Base-by-base conservation (phyloP, 2,888 invertebrate species). In the Pammene aurita region DNA sequence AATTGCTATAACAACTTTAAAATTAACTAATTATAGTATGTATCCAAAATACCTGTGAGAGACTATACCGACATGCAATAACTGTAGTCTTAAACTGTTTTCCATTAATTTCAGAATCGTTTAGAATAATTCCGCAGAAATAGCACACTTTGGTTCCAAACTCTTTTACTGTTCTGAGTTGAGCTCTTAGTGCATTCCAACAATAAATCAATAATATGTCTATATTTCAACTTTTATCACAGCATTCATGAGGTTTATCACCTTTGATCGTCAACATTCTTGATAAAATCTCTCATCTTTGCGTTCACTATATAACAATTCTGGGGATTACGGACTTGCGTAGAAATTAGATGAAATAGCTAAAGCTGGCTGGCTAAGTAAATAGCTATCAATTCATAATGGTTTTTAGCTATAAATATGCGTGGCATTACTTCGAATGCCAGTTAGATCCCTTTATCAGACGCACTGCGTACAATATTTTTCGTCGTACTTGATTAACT, bases 1-100 rank as follows among this genome's bases (percentile, higher is more conserved):
- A 65, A 68, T 63, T 68, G 52, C 52, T 58, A 58, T 65, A 65
- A 69, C 65, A 65, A 69, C 46, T 64, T 64, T 65, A 41, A 55
- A 54, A 68, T 46, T 68, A 58, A 18, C 64, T 64, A 64, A 18
- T 14, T 58, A 58, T 14, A 18, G 18, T 58, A 58, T 14, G 18
- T 48, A 55, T 14, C 57, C 26, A 68, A 64, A 68, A 63, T 44
- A 34, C 61, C 13, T 9, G 41, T 46, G 62, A 62, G 67, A 67
- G 41, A 62, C 55, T 67, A 62, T 67, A 67, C 35, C 42, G 50
- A 56, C 16, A 50, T 14, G 34, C 50, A 16, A 60, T 48, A 60
- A 60, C n/a, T n/a, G n/a, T 6, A 42, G 16, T 7, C n/a, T n/a
- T 1, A 10, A 42, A 10, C n/a, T 13, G 42, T 26, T 26, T 26